Evolutionary conservation across 1,140 invertebrate species (phyloP), one percentile per base, ranked within the genome.

Genomic region (Neodiprion lecontei): DNA sequence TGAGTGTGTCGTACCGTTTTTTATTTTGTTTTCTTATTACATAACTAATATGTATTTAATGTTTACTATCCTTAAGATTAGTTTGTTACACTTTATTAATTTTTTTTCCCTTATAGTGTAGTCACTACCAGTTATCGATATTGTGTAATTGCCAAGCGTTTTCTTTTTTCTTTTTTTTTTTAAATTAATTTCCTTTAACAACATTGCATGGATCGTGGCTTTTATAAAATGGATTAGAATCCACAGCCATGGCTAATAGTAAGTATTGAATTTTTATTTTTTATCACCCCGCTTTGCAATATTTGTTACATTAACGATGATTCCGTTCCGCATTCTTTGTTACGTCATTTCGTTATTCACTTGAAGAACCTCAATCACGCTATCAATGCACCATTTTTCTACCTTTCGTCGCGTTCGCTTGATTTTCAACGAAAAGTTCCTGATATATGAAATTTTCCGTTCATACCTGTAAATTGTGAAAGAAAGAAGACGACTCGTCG

Each of bases 1-100:
- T 69, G 72, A 74, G 67, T 23, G 72, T 74, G 72, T 74, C 65
- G 74, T 74, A 23, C 61, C 28, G 48, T 71, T 70, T 70, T 85
- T 81, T 79, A 71, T 80, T 81, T 85, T 84, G 78, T 81, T 83
- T 85, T 82, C 76, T 81, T 80, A 83, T 74, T 76, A 80, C 75
- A 77, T 69, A 75, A 47, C 12, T 48, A 47, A 73, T 53, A 68
- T 73, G 61, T 73, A 68, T 50, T 40, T 40, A 3, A 40, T 40
- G 28, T 40, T 40, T 40, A 40, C 5, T 40, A 40, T 40, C 28
- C 28, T 40, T 40, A 40, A 5, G 1, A 3, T 40, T 40, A 40
- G 1, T 40, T 50, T 73, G 68, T 73, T 65, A 70, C 40, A 40
- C 40, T 67, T 67, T 74, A 70, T 68, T 73, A 50, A 72, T 74